These are phyloP conservation scores for Peromyscus polionotus DNA, from an alignment of 2,113 vertebrate genomes.

Conservation along the genomic window DNA sequence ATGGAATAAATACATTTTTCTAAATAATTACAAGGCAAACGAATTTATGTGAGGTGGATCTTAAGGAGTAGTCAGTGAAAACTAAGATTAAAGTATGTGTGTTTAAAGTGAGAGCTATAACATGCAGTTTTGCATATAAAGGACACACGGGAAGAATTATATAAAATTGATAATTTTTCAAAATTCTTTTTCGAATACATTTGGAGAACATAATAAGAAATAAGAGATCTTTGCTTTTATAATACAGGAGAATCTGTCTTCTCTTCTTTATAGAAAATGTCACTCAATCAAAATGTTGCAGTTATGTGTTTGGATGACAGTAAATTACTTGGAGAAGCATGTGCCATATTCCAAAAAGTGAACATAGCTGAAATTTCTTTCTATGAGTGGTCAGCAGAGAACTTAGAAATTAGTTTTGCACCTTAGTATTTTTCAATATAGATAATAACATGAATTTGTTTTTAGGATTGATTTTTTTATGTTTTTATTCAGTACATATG, in stretches of 20 bases:
- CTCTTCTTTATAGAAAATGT: neutral
- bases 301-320: slow-evolving; percentile 23
- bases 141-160: neutral
- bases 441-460: neutral
- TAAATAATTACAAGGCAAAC: slow-evolving; percentile 68
- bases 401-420: slow-evolving; percentile 54
- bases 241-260: neutral
- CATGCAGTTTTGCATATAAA: slow-evolving; percentile 35
- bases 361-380: slow-evolving; percentile 48
- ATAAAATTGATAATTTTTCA: neutral
- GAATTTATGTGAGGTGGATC: slow-evolving; percentile 17
- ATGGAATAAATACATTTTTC: neutral
- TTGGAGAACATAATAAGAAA: slow-evolving; percentile 24
- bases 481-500: slow-evolving; percentile 2
- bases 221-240: slow-evolving; percentile 52
- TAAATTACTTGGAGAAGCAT: slow-evolving; percentile 45
- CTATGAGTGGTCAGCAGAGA: neutral
- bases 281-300: slow-evolving; percentile 62
- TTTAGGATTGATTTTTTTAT: neutral
- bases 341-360: slow-evolving; percentile 13
- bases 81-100: slow-evolving; percentile 48
- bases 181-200: slow-evolving; percentile 60
- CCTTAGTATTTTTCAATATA: neutral
- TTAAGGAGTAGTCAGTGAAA: slow-evolving; percentile 23
- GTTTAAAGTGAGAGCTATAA: slow-evolving; percentile 70